Evolutionary conservation across 2,113 vertebrate species (phyloP).

Genomic region (Empidonax traillii): DNA sequence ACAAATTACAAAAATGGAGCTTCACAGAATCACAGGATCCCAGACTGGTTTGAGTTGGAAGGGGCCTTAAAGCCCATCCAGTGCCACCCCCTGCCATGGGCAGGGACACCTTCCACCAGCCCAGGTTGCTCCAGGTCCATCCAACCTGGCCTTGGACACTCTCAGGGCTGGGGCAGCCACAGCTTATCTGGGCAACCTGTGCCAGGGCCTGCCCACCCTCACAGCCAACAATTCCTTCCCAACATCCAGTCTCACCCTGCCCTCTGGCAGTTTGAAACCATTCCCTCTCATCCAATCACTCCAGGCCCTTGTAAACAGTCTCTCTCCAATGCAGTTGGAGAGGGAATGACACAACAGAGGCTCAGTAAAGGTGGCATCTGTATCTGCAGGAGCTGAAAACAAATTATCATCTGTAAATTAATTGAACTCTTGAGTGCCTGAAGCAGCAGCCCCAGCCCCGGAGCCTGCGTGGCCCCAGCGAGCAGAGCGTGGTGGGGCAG

Average conservation of each 20-base stretch:
- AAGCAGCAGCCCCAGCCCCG: not conserved
- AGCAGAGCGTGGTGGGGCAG: not conserved
- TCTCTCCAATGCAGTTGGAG: not conserved
- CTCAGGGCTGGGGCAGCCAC: not conserved
- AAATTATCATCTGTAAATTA: conserved; percentile 12
- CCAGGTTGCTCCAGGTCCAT: accelerated
- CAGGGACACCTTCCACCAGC: not conserved
- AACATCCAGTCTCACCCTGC: no score
- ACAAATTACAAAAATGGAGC: not conserved
- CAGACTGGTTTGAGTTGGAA: not conserved
- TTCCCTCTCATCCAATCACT: not conserved
- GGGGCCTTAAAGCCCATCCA: not conserved
- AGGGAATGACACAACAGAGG: not conserved
- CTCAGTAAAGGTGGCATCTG: not conserved
- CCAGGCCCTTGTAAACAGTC: not conserved
- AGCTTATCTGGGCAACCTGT: not conserved
- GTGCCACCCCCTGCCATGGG: not conserved
- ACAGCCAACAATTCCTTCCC: not conserved
- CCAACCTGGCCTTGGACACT: not conserved
- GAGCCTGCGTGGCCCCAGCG: not conserved
- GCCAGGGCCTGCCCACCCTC: not conserved
- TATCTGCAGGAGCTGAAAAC: not conserved
- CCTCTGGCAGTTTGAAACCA: not conserved
- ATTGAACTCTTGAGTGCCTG: not conserved
- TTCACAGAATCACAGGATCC: not conserved